phyloP scores from a whole-genome alignment of 1,140 invertebrate genomes.

The Diorhabda sublineata region DNA sequence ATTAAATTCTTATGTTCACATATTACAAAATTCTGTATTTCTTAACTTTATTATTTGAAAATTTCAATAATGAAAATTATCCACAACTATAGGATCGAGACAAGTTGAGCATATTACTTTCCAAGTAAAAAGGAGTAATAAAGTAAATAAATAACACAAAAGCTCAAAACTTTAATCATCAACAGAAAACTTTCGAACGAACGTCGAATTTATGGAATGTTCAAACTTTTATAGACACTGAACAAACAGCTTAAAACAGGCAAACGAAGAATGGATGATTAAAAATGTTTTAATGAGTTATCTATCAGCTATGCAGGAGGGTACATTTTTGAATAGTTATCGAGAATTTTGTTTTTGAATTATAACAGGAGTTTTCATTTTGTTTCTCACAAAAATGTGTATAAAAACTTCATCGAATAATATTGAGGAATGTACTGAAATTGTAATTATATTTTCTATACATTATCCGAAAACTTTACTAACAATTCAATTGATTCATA shows the following conservation, averaged over 20 bases:
- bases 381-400: too few relatives aligned
- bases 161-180: background rate
- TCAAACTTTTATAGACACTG: background rate
- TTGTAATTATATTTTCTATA: too few relatives aligned
- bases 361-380: too few relatives aligned
- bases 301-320: background rate
- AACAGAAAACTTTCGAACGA: background rate
- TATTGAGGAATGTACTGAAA: too few relatives aligned
- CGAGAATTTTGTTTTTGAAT: too few relatives aligned
- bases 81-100: background rate
- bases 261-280: background rate
- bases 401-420: too few relatives aligned
- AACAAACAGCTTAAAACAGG: background rate
- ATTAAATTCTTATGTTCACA: too few relatives aligned
- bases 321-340: too few relatives aligned
- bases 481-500: too few relatives aligned
- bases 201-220: background rate
- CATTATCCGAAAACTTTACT: too few relatives aligned
- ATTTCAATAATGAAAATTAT: background rate
- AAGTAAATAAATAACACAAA: conserved; percentile 3
- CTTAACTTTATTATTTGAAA: too few relatives aligned
- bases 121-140: background rate
- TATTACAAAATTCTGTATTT: too few relatives aligned
- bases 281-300: conserved; percentile 3
- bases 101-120: background rate